Base-by-base conservation (phyloP, 2,113 vertebrate species). In the Caranx melampygus region DNA sequence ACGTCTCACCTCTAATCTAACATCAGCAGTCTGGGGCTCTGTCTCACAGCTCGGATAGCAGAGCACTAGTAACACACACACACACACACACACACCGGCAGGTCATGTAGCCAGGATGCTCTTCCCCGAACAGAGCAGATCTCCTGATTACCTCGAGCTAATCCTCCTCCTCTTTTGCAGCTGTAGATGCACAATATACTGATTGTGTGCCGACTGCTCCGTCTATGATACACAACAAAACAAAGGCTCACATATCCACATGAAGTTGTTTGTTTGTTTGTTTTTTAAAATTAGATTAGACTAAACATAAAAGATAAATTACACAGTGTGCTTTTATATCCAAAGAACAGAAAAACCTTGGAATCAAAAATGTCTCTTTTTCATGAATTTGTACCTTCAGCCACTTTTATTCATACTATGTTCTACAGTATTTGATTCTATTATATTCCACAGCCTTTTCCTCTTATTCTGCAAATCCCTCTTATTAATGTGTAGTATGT, bases 1-100 rank as follows among this genome's bases (percentile, higher is more conserved):
- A 91, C 75, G 84, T 90, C 88, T 92, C 87, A 87, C 78, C 75
- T 85, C 84, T 94, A 93, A 94, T 94, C 94, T 94, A 37, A 78
- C 87, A 88, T 94, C 88, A 87, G 72, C 85, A 87, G 85, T 83
- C 88, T 89, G 84, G 78, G 86, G 51, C 81, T 80, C 78, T 83
- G 77, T 91, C 84, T 86, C 84, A 52, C 51, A 63, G 82, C 88
- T 89, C 85, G 6, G 54, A 87, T 81, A 88, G 76, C 73, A 86
- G 81, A 61, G 49, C 33, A 54, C 72, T 54, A 47, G 69, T 71
- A 60, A 54, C 59, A 11, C 66, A 49, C 75, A 49, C 51, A 61
- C 74, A 51, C 55, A 71, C 34, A 44, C 68, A 62, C 64, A 58
- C 57, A 42, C 81, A 76, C 31, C 71, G 78, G 87, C 31, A 73